Evolutionary conservation across 1,140 invertebrate genomes (phyloP).

Genomic region (Drosophila ananassae): DNA sequence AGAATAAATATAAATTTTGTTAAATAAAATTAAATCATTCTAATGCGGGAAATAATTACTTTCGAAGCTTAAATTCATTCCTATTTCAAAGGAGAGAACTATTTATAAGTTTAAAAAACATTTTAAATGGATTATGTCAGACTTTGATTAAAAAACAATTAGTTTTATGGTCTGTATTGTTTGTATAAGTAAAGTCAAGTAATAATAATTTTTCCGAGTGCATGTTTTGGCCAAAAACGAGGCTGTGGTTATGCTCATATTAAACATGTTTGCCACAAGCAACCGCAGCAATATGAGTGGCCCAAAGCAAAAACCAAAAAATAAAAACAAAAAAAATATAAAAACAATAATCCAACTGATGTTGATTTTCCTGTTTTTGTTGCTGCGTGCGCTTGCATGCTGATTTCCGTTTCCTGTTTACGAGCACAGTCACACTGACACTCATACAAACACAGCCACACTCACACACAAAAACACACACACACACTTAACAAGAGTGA

Average conservation of each 20-base stretch:
- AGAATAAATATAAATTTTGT: too few relatives aligned
- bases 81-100: too few relatives aligned
- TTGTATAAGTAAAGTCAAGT: too few relatives aligned
- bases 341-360: constrained; percentile 46
- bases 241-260: constrained; percentile 23
- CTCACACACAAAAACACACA: too few relatives aligned
- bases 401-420: constrained; percentile 49
- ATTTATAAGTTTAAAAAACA: too few relatives aligned
- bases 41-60: too few relatives aligned
- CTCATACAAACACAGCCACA: constrained; percentile 1
- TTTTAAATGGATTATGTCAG: too few relatives aligned
- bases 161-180: too few relatives aligned
- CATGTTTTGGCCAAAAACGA: constrained; percentile 7
- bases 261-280: constrained; percentile 41
- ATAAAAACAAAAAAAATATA: background rate
- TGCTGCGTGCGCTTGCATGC: constrained; percentile 40
- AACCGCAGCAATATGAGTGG: constrained; percentile 29
- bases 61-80: too few relatives aligned
- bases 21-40: too few relatives aligned
- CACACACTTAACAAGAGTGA: too few relatives aligned
- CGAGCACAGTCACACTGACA: constrained; percentile 1
- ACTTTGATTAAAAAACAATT: too few relatives aligned
- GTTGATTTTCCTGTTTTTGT: constrained; percentile 34
- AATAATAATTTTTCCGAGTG: background rate
- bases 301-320: constrained; percentile 21